Evolutionary conservation across 2,888 invertebrate species (phyloP), one percentile per base, ranked within the genome.

Genomic region (Cosmorhoe ocellata): DNA sequence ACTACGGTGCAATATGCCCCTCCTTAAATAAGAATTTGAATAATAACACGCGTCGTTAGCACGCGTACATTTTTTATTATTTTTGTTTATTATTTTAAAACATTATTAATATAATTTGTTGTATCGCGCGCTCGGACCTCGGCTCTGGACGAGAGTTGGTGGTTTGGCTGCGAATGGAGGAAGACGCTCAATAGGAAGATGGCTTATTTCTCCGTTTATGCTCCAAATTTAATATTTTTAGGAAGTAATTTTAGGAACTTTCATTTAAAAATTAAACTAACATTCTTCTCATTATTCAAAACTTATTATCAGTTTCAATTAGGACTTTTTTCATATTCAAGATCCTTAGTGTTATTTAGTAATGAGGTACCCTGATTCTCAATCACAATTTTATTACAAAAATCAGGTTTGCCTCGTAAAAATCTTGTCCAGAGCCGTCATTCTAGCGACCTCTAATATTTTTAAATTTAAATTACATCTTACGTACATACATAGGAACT

Each of bases 401-500:
- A 71, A 76, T 79, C 83, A 80, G 81, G 79, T 47, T 56, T 68
- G 72, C 71, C 65, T 55, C 59, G 51, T 44, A 43, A 54, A 51
- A 28, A 5, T 57, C 69, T 66, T 57, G 55, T 52, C 63, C 72
- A 69, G 69, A 83, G 81, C 81, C 81, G 84, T 59, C 63, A 64
- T 75, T 44, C 57, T 54, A 59, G 66, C 81, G 79, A 74, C 88
- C 87, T 85, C 87, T 88, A 84, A 79, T 85, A 79, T 74, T 66
- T 80, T 53, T 81, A 71, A 73, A 76, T 81, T 84, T 85, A 85
- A 84, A 83, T 88, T 90, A 89, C 86, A 79, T 75, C 89, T 89
- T 90, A 90, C 87, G 87, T 89, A 89, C 88, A 88, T 89, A 89
- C 88, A 90, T 90, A 90, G 90, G 90, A 90, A 90, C 90, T 90